phyloP scores from a whole-genome alignment of 1,140 invertebrate species.

The Drepana arcuata region DNA sequence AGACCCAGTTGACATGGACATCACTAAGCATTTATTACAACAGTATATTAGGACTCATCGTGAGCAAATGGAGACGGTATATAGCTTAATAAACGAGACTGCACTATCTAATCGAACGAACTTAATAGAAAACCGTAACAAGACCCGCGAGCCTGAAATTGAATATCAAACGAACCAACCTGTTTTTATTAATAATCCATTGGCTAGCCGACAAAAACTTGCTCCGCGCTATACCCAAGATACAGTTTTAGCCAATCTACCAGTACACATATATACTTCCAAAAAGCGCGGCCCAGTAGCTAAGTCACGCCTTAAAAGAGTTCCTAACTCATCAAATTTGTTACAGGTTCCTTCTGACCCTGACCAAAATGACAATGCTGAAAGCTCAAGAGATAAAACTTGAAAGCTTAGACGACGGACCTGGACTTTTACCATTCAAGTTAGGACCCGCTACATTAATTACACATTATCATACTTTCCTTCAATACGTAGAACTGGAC shows the following conservation, averaged over 20 bases:
- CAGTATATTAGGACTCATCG: slow-evolving; percentile 14
- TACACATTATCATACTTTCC: too few species aligned
- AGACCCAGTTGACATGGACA: slow-evolving; percentile 14
- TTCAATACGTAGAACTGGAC: too few species aligned
- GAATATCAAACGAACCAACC: slow-evolving; percentile 7
- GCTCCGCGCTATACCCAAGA: too few species aligned
- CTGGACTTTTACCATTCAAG: too few species aligned
- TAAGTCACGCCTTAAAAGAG: slow-evolving; percentile 1
- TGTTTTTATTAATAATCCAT: slow-evolving; percentile 8
- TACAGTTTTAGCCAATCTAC: not conserved
- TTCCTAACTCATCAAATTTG: too few species aligned
- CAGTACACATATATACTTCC: slow-evolving; percentile 3
- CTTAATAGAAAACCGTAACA: slow-evolving; percentile 1
- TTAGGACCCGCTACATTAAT: too few species aligned
- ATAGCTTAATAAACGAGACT: slow-evolving; percentile 4
- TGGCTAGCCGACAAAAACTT: too few species aligned
- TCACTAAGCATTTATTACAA: slow-evolving; percentile 16
- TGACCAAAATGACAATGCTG: too few species aligned
- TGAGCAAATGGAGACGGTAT: slow-evolving; percentile 17
- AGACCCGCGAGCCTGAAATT: slow-evolving; percentile 5
- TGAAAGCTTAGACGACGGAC: too few species aligned
- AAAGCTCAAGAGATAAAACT: too few species aligned
- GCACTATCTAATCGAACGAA: not conserved
- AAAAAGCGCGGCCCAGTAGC: slow-evolving; percentile 4
- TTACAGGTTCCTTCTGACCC: too few species aligned